Evolutionary conservation across 2,888 invertebrate species (phyloP).

Genomic region (Camptogramma bilineatum): DNA sequence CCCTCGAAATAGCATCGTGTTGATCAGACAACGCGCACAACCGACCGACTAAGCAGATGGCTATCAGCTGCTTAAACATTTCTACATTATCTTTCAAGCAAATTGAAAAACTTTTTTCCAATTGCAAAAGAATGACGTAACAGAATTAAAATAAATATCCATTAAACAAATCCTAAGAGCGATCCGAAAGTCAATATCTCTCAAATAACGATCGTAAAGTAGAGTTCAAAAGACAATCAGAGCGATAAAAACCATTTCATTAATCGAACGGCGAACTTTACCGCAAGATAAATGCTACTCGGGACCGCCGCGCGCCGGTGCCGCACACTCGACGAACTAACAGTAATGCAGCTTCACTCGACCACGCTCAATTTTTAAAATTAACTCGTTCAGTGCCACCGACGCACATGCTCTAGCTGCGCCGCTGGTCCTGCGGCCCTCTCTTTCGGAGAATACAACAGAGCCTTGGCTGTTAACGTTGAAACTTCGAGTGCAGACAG

Average conservation of each 20-base stretch:
- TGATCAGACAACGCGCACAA: not conserved
- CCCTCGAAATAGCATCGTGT: not conserved
- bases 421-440: too few relatives aligned
- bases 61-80: not conserved
- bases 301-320: too few relatives aligned
- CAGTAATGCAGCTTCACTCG: not conserved
- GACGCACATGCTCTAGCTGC: too few relatives aligned
- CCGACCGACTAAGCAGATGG: not conserved
- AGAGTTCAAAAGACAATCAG: conserved; percentile 31
- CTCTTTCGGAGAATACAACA: too few relatives aligned
- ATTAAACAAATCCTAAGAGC: conserved; percentile 14
- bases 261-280: conserved; percentile 30
- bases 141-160: conserved; percentile 22
- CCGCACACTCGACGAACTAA: not conserved
- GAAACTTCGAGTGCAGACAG: too few relatives aligned
- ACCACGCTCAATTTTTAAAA: not conserved
- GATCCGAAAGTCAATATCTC: conserved; percentile 18
- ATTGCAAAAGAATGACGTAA: conserved; percentile 16
- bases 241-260: conserved; percentile 37
- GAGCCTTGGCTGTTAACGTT: too few relatives aligned
- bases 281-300: conserved; percentile 20
- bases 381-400: too few relatives aligned
- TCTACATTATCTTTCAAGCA: not conserved
- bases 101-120: conserved; percentile 15
- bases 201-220: conserved; percentile 21